A percentile compares a stretch with the other conserved stretches of the same genome.
phyloP scores from a whole-genome alignment of 2,113 vertebrate genomes.

The Rhea pennata region DNA sequence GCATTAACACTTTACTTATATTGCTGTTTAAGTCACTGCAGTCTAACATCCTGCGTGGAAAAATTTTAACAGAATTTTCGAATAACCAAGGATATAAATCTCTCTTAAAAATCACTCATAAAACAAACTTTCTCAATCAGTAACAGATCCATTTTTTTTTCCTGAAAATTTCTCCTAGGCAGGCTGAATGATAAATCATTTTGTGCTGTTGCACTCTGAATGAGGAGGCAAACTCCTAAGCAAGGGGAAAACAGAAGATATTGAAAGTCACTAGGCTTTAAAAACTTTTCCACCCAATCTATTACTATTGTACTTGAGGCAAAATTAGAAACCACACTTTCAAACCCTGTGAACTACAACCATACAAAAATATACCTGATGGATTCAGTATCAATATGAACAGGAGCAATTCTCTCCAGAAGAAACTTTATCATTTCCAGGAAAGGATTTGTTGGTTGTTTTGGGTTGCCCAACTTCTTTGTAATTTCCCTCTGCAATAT shows the following conservation, averaged over 20 bases:
- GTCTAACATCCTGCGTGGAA: not conserved
- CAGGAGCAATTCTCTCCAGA: conserved; percentile 87
- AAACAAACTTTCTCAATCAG: not conserved
- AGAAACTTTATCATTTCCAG: conserved; percentile 92
- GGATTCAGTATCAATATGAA: conserved; percentile 87
- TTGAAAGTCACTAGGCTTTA: not conserved
- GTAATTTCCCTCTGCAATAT: conserved; percentile 85
- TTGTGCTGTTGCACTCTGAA: not conserved
- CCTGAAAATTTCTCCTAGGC: not conserved
- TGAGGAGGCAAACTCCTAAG: not conserved
- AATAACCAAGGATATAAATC: not conserved
- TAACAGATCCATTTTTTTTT: not conserved
- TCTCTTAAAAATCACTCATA: not conserved
- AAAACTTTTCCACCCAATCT: rapidly evolving
- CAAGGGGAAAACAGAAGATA: not conserved
- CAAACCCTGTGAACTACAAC: not conserved
- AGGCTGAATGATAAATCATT: not conserved
- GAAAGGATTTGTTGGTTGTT: conserved; percentile 89
- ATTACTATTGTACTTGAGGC: not conserved
- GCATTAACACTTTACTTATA: not conserved
- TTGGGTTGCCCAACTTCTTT: conserved; percentile 86
- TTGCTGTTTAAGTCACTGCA: not conserved
- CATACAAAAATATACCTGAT: conserved; percentile 79
- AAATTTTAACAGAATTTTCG: not conserved
- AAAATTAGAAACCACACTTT: not conserved